These are phyloP conservation scores for Aulostomus chinensis DNA, from an alignment of 2,797 vertebrate species.

Conservation along the genomic window DNA sequence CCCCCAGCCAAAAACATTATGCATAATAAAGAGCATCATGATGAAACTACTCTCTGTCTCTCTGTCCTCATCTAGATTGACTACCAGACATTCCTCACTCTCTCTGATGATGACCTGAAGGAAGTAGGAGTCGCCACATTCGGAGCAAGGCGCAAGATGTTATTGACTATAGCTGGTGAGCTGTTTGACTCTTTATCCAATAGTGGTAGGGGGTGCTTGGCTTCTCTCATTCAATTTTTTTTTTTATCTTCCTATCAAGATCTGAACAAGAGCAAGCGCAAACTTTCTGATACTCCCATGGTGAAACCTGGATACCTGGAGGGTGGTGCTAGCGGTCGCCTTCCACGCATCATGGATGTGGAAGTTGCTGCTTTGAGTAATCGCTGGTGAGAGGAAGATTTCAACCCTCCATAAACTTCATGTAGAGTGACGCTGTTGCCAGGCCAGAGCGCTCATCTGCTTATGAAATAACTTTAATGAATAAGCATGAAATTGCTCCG, in stretches of 20 bases:
- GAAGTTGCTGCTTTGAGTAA: constrained; percentile 72
- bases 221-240: too few relatives aligned
- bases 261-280: constrained; percentile 72
- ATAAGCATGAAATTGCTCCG: constrained; percentile 4
- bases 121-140: constrained; percentile 85
- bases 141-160: constrained; percentile 85
- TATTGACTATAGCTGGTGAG: constrained; percentile 82
- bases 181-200: constrained; percentile 19
- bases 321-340: constrained; percentile 82
- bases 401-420: too few relatives aligned
- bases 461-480: constrained; percentile 8
- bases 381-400: constrained; percentile 71
- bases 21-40: constrained; percentile 15
- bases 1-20: neutral
- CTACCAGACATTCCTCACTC: constrained; percentile 84
- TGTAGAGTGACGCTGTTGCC: constrained; percentile 12
- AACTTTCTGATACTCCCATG: constrained; percentile 65
- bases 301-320: constrained; percentile 81
- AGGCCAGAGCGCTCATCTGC: neutral
- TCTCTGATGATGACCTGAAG: constrained; percentile 85
- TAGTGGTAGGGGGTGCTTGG: neutral
- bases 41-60: constrained; percentile 7
- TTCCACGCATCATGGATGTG: constrained; percentile 76
- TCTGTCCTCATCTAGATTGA: constrained; percentile 74
- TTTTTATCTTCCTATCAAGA: constrained; percentile 50